Evolutionary conservation across 2,797 vertebrate genomes (phyloP), one percentile per base, ranked within the genome.

Genomic region (Rhabdomys pumilio): DNA sequence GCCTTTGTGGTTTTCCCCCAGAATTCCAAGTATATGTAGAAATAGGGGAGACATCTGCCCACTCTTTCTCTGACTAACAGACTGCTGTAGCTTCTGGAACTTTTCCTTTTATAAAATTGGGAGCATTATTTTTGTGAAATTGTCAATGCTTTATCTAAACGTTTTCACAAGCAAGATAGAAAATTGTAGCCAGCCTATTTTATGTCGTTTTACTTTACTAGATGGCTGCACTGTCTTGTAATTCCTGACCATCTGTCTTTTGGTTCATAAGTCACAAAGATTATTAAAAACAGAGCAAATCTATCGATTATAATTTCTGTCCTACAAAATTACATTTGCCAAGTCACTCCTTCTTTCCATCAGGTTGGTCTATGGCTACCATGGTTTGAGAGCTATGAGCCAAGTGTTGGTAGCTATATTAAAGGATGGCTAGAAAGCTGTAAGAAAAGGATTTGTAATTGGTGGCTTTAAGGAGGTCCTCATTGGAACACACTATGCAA

Each of bases 41-140:
- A 96, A 97, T 77, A 95, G 96, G 59, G 12, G n/a, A 84, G 93
- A 95, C 89, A 96, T 95, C 90, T 97, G 90, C 57, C 92, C 65
- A 38, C 47, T 96, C 85, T 84, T 95, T 93, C 88, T 87, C 84
- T 96, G 34, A 44, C 4, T 94, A 84, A 89, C 69, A 94, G 82
- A 24, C 86, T 72, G 31, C 47, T 92, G 19, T 86, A 83, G 63
- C 47, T 96, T 95, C 93, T 87, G 83, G 53, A 94, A 88, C 29
- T 89, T 55, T 41, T 4, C 38, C 41, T 26, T 82, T 83, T 26
- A 44, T 12, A 76, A 94, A 63, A 67, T 63, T 81, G 3, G 50
- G 59, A 47, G 4, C 85, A 80, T 92, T 96, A 92, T 80, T 97
- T 97, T 93, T 92, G 82, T 95, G 88, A 89, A 57, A 90, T 93